Evolutionary conservation across 2,888 invertebrate species (phyloP).

Genomic region (Ectemnius cavifrons): DNA sequence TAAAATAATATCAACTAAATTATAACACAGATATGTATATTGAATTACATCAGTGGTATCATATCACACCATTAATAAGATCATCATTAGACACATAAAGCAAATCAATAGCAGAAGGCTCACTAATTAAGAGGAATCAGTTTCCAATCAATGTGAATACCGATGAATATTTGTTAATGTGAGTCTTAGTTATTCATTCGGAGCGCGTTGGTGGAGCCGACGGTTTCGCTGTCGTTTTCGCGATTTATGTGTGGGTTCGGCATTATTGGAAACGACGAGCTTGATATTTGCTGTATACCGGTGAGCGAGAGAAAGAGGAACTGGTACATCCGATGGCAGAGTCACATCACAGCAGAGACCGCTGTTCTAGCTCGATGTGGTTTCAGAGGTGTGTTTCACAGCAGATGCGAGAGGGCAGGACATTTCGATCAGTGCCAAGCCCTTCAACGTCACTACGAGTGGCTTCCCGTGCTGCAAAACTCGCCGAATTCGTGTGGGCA

Average conservation of each 20-base stretch:
- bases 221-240: constrained; percentile 30
- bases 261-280: constrained; percentile 33
- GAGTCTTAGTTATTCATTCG: no score
- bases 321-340: constrained; percentile 51
- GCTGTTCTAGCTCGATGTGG: constrained; percentile 30
- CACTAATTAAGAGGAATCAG: no score
- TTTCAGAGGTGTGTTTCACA: no score
- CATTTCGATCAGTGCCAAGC: constrained; percentile 66
- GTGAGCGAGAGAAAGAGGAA: constrained; percentile 53
- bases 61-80: no score
- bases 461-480: constrained; percentile 31
- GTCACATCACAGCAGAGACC: constrained; percentile 36
- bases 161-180: no score
- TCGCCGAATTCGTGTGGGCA: constrained; percentile 29
- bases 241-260: constrained; percentile 48
- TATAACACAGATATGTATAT: no score
- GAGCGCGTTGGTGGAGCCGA: no score
- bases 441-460: constrained; percentile 41
- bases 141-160: no score
- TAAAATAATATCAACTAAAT: no score
- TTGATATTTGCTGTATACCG: constrained; percentile 60
- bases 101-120: no score
- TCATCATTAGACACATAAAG: no score
- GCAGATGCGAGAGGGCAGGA: constrained; percentile 56
- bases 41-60: no score